phyloP scores from a whole-genome alignment of 1,140 invertebrate genomes.

The Heliconius eleuchia region DNA sequence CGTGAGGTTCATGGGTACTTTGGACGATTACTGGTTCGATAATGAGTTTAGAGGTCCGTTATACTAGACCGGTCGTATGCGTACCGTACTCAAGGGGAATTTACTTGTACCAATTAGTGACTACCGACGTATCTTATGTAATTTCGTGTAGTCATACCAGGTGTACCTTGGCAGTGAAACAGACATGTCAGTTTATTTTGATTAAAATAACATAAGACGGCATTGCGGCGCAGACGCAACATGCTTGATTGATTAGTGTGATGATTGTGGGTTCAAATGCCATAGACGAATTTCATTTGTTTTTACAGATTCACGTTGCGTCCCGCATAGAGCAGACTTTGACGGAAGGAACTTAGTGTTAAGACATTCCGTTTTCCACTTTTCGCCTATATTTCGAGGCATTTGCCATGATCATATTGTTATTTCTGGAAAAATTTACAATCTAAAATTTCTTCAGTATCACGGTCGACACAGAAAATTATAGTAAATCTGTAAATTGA shows the following conservation, averaged over 20 bases:
- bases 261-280: constrained; percentile 52
- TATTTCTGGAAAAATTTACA: too few relatives aligned
- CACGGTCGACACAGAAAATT: too few relatives aligned
- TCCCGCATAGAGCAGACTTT: too few relatives aligned
- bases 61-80: constrained; percentile 59
- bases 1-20: constrained; percentile 57
- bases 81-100: constrained; percentile 51
- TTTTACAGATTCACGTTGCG: constrained; percentile 44
- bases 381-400: too few relatives aligned
- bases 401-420: too few relatives aligned
- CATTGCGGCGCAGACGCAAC: background rate
- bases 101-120: constrained; percentile 65
- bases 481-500: constrained; percentile 69
- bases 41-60: constrained; percentile 71
- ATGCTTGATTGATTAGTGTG: background rate
- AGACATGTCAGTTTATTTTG: background rate
- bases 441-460: too few relatives aligned
- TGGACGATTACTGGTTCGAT: constrained; percentile 67
- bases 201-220: background rate
- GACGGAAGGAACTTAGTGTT: too few relatives aligned
- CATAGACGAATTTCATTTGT: constrained; percentile 44
- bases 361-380: too few relatives aligned
- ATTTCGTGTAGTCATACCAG: constrained; percentile 47
- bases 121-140: constrained; percentile 59
- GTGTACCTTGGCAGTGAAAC: background rate